Percentiles rank a stretch among this genome's conserved stretches.
phyloP scores from a whole-genome alignment of 2,888 invertebrate species.

The Hoplodrina blanda region DNA sequence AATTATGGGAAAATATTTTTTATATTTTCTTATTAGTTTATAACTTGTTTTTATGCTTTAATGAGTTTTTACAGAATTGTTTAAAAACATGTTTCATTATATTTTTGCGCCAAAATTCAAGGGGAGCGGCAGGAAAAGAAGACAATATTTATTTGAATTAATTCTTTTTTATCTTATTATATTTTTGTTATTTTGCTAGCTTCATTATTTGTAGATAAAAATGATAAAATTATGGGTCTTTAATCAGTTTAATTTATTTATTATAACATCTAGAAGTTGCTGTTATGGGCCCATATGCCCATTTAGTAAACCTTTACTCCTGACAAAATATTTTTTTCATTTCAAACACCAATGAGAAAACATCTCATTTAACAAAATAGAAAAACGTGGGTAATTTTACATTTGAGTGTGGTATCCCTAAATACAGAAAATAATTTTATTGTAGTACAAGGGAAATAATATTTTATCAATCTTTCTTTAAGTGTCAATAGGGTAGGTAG shows the following conservation, averaged over 20 bases:
- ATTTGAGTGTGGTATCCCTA: background rate
- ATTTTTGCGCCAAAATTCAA: background rate
- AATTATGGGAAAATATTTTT: conserved; percentile 41
- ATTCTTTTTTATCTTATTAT: background rate
- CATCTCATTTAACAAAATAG: background rate
- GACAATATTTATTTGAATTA: background rate
- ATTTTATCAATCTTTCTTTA: no score
- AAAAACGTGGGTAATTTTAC: background rate
- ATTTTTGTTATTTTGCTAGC: background rate
- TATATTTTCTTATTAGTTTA: conserved; percentile 8
- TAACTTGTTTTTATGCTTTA: background rate
- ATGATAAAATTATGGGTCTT: background rate
- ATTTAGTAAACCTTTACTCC: no score
- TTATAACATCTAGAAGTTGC: no score
- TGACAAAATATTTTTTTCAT: no score
- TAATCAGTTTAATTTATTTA: background rate
- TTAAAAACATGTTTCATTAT: background rate
- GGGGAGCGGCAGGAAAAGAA: background rate
- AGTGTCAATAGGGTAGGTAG: no score
- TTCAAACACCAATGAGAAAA: no score
- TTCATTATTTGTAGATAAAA: no score
- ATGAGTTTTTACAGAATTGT: background rate
- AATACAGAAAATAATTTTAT: background rate
- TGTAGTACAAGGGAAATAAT: no score
- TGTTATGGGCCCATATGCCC: no score